These are phyloP conservation scores for Caenorhabditis japonica DNA, from an alignment of 2,888 invertebrate genomes.

Conservation along the genomic window DNA sequence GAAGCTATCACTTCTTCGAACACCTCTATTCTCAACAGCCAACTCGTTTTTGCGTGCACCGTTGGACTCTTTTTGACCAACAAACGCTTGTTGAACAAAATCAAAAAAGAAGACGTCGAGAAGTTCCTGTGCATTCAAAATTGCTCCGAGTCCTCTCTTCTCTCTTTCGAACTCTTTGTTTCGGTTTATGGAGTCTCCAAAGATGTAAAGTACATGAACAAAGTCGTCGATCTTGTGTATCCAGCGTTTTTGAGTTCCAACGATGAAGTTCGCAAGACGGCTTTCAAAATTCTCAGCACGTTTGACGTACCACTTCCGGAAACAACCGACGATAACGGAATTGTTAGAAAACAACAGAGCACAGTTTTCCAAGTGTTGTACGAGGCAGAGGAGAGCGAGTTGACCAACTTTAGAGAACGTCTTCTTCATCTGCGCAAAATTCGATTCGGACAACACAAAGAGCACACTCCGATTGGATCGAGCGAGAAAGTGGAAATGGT, in stretches of 20 bases:
- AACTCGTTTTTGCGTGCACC: slow-evolving; percentile 23
- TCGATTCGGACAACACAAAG: slow-evolving; percentile 49
- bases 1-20: slow-evolving; percentile 3
- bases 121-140: slow-evolving; percentile 27
- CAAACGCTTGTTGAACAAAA: slow-evolving; percentile 16
- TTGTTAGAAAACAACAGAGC: slow-evolving; percentile 20
- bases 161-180: slow-evolving; percentile 43
- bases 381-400: slow-evolving; percentile 84
- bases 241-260: slow-evolving; percentile 51
- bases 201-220: slow-evolving; percentile 41
- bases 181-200: slow-evolving; percentile 34
- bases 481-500: slow-evolving; percentile 51
- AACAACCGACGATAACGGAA: slow-evolving; percentile 46
- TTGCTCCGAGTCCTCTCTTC: slow-evolving; percentile 51
- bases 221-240: slow-evolving; percentile 34
- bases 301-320: slow-evolving; percentile 53
- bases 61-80: slow-evolving; percentile 37
- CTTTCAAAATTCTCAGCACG: slow-evolving; percentile 57
- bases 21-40: slow-evolving; percentile 16
- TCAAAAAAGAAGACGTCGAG: slow-evolving; percentile 30
- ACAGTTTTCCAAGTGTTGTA: slow-evolving; percentile 66
- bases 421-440: slow-evolving; percentile 80
- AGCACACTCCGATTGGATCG: slow-evolving; percentile 53
- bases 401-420: slow-evolving; percentile 87
- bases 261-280: slow-evolving; percentile 46